Percentiles rank a stretch among this genome's conserved stretches.
These are phyloP conservation scores for Apostichopus japonicus DNA, from an alignment of 35 echinoderm and acorn worm species.

Conservation along the genomic window DNA sequence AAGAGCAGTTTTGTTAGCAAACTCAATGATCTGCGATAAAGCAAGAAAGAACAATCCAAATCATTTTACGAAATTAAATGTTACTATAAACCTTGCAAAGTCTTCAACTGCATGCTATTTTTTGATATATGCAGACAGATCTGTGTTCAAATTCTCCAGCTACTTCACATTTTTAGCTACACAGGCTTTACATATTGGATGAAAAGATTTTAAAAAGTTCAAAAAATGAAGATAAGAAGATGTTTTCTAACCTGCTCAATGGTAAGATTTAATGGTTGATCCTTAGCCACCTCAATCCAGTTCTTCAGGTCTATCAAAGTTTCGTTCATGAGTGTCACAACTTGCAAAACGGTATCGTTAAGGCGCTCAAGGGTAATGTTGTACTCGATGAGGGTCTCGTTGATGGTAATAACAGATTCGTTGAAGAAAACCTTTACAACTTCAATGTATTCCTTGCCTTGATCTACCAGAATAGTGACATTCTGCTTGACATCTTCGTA, in stretches of 20 bases:
- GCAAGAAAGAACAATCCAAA: slow-evolving; percentile 20
- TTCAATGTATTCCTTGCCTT: slow-evolving; percentile 37
- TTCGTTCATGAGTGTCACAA: slow-evolving; percentile 42
- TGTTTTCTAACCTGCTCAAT: slow-evolving; percentile 27
- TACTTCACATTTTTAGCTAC: too few relatives aligned
- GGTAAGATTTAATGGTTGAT: slow-evolving; percentile 39
- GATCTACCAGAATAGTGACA: slow-evolving; percentile 27
- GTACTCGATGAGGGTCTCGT: slow-evolving; percentile 41
- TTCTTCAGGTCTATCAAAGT: slow-evolving; percentile 25
- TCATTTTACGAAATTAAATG: too few relatives aligned
- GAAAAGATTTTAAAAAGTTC: too few relatives aligned
- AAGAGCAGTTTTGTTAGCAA: slow-evolving; percentile 38
- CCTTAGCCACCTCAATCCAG: slow-evolving; percentile 43
- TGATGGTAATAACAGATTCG: slow-evolving; percentile 43
- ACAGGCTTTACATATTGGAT: too few relatives aligned
- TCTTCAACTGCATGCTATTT: too few relatives aligned
- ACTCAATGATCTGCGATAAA: slow-evolving; percentile 18
- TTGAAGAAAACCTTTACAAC: slow-evolving; percentile 35
- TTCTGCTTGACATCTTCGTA: slow-evolving; percentile 50
- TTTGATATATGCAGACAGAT: too few relatives aligned
- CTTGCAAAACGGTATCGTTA: slow-evolving; percentile 35
- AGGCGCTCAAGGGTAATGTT: slow-evolving; percentile 51
- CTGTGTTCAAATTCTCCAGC: too few relatives aligned
- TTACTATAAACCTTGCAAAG: too few relatives aligned
- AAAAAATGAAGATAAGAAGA: too few relatives aligned